These are phyloP conservation scores for Encarsia formosa DNA, from an alignment of 2,888 invertebrate genomes.

Conservation along the genomic window DNA sequence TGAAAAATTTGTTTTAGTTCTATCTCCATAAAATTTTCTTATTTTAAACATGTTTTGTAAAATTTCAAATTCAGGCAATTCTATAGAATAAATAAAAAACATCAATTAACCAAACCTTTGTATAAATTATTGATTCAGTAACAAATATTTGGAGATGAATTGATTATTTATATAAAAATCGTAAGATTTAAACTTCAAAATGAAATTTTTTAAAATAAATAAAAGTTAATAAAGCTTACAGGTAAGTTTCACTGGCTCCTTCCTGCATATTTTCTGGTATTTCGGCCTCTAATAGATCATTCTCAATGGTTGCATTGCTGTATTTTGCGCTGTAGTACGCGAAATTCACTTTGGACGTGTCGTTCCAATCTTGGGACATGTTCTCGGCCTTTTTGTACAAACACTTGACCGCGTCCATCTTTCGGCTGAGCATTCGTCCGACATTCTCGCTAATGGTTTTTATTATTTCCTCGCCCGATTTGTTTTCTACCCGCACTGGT, in stretches of 20 bases:
- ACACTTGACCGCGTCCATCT: slow-evolving; percentile 86
- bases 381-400: slow-evolving; percentile 73
- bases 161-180: too few species aligned
- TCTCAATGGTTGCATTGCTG: slow-evolving; percentile 54
- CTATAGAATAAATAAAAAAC: too few species aligned
- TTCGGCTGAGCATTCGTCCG: slow-evolving; percentile 78
- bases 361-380: slow-evolving; percentile 59
- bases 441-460: slow-evolving; percentile 77
- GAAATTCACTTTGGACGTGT: slow-evolving; percentile 44
- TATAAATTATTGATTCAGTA: too few species aligned
- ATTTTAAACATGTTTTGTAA: too few species aligned
- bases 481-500: slow-evolving; percentile 74
- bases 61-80: too few species aligned
- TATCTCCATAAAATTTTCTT: too few species aligned
- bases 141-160: too few species aligned
- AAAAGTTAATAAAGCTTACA: too few species aligned
- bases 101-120: too few species aligned
- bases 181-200: too few species aligned
- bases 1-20: too few species aligned
- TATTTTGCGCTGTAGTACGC: slow-evolving; percentile 81
- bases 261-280: slow-evolving; percentile 41
- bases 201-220: too few species aligned
- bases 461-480: slow-evolving; percentile 75
- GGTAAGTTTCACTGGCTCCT: slow-evolving; percentile 30
- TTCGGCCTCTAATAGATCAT: slow-evolving; percentile 29